Conservation (phyloP, 2,888 invertebrate genomes). For the Meganola albula region DNA sequence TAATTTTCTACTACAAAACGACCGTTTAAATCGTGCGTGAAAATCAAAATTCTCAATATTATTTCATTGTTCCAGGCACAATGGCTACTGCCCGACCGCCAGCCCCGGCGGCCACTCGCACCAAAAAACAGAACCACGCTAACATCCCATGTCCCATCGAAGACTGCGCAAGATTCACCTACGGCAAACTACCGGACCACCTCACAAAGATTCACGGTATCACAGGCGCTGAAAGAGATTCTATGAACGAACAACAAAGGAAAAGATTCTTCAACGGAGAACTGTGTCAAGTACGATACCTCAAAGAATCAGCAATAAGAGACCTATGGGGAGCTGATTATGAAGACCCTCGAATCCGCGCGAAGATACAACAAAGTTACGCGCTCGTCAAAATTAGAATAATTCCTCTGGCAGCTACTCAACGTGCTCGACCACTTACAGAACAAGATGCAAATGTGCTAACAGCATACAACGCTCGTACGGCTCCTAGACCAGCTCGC, state of each 20-base stretch:
- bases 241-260: slow-evolving; percentile 70
- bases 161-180: slow-evolving; percentile 73
- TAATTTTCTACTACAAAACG: too few species aligned
- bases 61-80: background rate
- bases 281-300: slow-evolving; percentile 69
- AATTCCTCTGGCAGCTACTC: slow-evolving; percentile 68
- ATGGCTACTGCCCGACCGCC: slow-evolving; percentile 52
- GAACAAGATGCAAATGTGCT: slow-evolving; percentile 74
- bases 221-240: slow-evolving; percentile 67
- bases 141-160: slow-evolving; percentile 75
- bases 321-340: slow-evolving; percentile 73
- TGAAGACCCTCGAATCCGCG: slow-evolving; percentile 66
- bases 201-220: slow-evolving; percentile 72
- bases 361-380: slow-evolving; percentile 72
- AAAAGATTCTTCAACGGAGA: slow-evolving; percentile 76
- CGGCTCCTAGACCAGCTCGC: slow-evolving; percentile 62
- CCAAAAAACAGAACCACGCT: slow-evolving; percentile 74
- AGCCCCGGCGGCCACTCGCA: slow-evolving; percentile 47
- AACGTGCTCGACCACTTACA: slow-evolving; percentile 64
- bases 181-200: slow-evolving; percentile 72
- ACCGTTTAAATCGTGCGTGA: too few species aligned
- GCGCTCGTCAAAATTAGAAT: slow-evolving; percentile 71
- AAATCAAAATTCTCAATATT: too few species aligned
- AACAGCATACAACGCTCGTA: slow-evolving; percentile 72
- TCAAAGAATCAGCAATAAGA: slow-evolving; percentile 73